Evolutionary conservation across 2,797 vertebrate genomes (phyloP), one percentile per base, ranked within the genome.

Genomic region (Sus cebifrons): DNA sequence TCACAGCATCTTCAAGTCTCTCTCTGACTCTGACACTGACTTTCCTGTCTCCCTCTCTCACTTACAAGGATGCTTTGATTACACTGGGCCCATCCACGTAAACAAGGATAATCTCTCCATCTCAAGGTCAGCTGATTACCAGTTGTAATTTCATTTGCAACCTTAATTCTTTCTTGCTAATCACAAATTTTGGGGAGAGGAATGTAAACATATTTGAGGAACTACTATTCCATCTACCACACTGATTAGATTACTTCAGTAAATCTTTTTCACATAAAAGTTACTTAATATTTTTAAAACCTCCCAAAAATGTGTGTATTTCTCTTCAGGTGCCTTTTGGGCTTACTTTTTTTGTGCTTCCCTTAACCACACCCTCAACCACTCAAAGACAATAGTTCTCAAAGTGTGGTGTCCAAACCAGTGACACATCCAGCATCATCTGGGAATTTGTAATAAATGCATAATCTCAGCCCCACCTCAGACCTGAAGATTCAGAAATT

Each of bases 231-330:
- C 84, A 15, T 25, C 62, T 88, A 78, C 56, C 56, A 52, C 44
- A 75, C 44, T 65, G 3, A 44, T 40, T 54, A 65, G 21, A 78
- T 29, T 83, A 83, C 36, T 82, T 49, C 23, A 65, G 44, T 44
- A 49, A 89, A 54, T 74, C 70, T 84, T 25, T 29, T 81, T 67
- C 40, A 74, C 9, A 62, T n/a, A 23, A 36, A 9, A 64, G 62
- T 60, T 87, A 21, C 11, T 49, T 27, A 95, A 62, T 77, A 77
- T 73, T 73, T 91, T 82, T 64, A 86, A 91, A 29, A 23, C 20
- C 25, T 96, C 29, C 49, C 21, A 3, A 3, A 94, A 73, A 68
- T 86, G 40, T 65, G 29, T 25, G 2, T n/a, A 18, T 84, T 20
- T 95, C 52, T 93, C 20, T 86, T 68, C 21, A 44, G 9, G 3